These are phyloP conservation scores for Chrysina gloriosa DNA, from an alignment of 2,888 invertebrate genomes.

Conservation along the genomic window DNA sequence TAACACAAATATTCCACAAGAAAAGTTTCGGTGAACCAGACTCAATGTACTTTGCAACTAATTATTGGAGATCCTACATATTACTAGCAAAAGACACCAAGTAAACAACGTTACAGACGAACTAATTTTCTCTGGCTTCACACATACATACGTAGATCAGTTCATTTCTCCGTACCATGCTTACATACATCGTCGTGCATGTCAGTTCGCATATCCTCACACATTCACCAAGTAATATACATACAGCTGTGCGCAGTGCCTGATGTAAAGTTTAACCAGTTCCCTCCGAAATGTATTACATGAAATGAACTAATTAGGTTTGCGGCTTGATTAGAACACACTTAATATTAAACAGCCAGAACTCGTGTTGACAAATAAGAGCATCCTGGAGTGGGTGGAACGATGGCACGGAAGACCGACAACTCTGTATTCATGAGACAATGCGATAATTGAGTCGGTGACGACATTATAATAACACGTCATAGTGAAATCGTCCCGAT, in stretches of 20 bases:
- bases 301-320: slow-evolving; percentile 39
- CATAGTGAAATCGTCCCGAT: slow-evolving; percentile 7
- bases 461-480: slow-evolving; percentile 18
- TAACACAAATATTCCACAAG: too few relatives aligned
- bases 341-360: slow-evolving; percentile 31
- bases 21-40: too few relatives aligned
- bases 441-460: slow-evolving; percentile 32
- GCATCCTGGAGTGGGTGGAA: slow-evolving; percentile 22
- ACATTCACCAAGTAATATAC: neutral
- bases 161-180: neutral
- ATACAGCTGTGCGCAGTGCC: neutral
- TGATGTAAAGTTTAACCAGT: slow-evolving; percentile 24
- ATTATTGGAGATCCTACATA: neutral
- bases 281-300: slow-evolving; percentile 27
- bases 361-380: slow-evolving; percentile 39
- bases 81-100: neutral
- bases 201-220: neutral
- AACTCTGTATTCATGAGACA: slow-evolving; percentile 26
- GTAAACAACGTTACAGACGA: neutral
- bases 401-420: slow-evolving; percentile 5
- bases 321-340: slow-evolving; percentile 40
- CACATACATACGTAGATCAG: neutral
- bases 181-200: neutral
- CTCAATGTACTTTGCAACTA: neutral
- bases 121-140: neutral